Percentiles rank a stretch among this genome's conserved stretches.
Conservation (phyloP, 2,113 vertebrate genomes). For the Nycticorax nycticorax region DNA sequence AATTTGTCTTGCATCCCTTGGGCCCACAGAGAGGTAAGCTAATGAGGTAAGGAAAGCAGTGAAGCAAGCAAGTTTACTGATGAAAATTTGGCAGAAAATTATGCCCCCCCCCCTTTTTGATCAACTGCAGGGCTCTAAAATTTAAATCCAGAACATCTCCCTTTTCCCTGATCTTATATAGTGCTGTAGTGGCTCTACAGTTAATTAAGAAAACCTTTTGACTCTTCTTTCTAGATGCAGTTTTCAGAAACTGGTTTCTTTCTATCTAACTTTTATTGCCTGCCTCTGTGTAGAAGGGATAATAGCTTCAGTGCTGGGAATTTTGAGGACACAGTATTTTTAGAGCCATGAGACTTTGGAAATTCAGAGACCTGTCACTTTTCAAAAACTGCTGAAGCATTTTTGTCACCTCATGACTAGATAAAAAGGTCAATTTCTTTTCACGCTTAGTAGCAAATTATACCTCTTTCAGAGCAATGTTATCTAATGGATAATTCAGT, state of each 20-base stretch:
- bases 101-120: not conserved
- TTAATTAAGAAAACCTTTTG: not conserved
- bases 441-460: not conserved
- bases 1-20: not conserved
- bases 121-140: not conserved
- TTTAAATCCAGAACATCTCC: not conserved
- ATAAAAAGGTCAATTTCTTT: not conserved
- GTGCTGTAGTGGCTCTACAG: not conserved
- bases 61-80: not conserved
- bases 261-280: not conserved
- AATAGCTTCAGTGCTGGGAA: not conserved
- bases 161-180: not conserved
- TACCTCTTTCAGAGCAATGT: not conserved
- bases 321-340: slow-evolving; percentile 6
- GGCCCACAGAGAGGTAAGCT: not conserved
- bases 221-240: not conserved
- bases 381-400: not conserved
- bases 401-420: not conserved
- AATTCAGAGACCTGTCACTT: not conserved
- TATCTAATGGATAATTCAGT: not conserved
- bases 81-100: not conserved
- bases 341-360: not conserved
- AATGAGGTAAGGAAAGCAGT: not conserved
- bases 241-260: not conserved
- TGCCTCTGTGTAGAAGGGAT: not conserved